A percentile compares a stretch with the other conserved stretches of the same genome.
phyloP scores from a whole-genome alignment of 2,888 invertebrate genomes.

The Dicyrtomina minuta region DNA sequence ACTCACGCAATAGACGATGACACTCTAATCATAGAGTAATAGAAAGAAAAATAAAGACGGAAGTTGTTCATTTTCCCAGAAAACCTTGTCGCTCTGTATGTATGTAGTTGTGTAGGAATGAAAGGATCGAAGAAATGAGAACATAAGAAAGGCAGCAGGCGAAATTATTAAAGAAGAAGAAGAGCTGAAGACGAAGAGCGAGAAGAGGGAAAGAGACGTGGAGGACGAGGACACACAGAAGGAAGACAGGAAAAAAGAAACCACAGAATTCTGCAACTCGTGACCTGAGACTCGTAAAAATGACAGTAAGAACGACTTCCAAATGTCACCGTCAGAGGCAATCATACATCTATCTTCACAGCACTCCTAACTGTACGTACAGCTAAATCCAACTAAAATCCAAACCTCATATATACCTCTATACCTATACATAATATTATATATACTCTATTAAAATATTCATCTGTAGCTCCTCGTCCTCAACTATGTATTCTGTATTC shows the following conservation, averaged over 20 bases:
- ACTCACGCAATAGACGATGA: too few relatives aligned
- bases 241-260: constrained; percentile 7
- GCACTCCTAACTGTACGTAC: neutral
- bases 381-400: neutral
- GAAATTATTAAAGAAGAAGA: too few relatives aligned
- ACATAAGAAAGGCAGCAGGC: too few relatives aligned
- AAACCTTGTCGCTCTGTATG: neutral
- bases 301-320: constrained; percentile 37
- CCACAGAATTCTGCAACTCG: constrained; percentile 34
- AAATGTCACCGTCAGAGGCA: constrained; percentile 35
- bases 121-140: neutral
- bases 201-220: neutral
- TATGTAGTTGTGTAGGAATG: neutral
- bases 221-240: constrained; percentile 2
- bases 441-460: too few relatives aligned
- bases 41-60: constrained; percentile 4
- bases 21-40: too few relatives aligned
- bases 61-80: constrained; percentile 15
- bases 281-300: constrained; percentile 40
- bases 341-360: constrained; percentile 25
- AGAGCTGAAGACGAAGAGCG: neutral
- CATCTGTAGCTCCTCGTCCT: too few relatives aligned
- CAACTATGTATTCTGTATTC: too few relatives aligned
- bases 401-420: too few relatives aligned
- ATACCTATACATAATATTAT: too few relatives aligned